Base-by-base conservation (phyloP, 2,888 invertebrate genomes). In the Sarcophaga carnaria region DNA sequence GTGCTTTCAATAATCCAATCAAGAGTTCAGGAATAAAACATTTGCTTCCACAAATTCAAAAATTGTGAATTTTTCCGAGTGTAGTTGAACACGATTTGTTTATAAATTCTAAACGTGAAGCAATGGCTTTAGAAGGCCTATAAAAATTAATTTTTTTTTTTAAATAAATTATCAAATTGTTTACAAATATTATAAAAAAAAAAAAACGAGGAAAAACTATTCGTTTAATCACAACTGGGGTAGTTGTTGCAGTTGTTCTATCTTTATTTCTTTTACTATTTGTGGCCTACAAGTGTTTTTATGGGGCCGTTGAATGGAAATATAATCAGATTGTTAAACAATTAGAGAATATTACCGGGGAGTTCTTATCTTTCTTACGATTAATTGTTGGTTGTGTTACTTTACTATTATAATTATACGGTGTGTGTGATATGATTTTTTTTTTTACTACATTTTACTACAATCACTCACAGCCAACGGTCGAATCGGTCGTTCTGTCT, bases 261-360 rank as follows among this genome's bases (percentile, higher is more conserved):
- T 37, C 37, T 37, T 37, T 37, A 37, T 37, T 37, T 37, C 37
- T 8, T 10, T 37, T 10, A 0, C 37, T 10, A 37, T 37, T 37
- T 37, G 10, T 37, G 2, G 0, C 37, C 37, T 37, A 37, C 37
- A 59, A 70, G 62, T 25, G 45, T 74, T 83, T 75, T 59, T 72
- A 62, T 17, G 27, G 20, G 54, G 1, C 49, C 3, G 14, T 54
- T 54, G 14, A 14, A 14, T 14, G 54, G 12, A 66, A 37, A 77
- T 22, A 22, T 78, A 77, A 84, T 81, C 81, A 67, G 75, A 76
- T 75, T 27, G 77, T 81, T 81, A 81, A 83, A 63, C 69, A 83
- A 81, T 85, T 83, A 83, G 59, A 80, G 83, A 64, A 78, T 69
- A 59, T 54, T 17, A 75, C 62, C 54, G 8, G 37, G 2, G 37